Conservation (phyloP, 37 sponge, comb jelly and placozoan species). For the Dysidea cf. avara region DNA sequence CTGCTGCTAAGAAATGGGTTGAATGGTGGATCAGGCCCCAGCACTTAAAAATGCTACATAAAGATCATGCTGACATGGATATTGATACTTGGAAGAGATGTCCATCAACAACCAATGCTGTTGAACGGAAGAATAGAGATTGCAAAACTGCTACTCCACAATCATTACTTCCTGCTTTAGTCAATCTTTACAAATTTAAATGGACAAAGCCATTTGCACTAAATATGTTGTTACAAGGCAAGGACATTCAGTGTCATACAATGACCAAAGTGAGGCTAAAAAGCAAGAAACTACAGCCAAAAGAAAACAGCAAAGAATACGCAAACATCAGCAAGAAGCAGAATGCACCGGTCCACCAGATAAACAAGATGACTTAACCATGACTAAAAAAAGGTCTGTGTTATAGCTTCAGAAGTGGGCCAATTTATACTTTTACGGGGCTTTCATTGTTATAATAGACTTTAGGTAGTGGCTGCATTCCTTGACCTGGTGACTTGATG, state of each 20-base stretch:
- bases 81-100: slow-evolving; percentile 9
- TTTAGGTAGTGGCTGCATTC: too few relatives aligned
- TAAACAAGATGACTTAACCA: too few relatives aligned
- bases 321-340: background rate
- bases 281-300: background rate
- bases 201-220: slow-evolving; percentile 17
- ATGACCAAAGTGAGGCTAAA: background rate
- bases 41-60: slow-evolving; percentile 17
- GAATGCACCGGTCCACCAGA: slow-evolving; percentile 7
- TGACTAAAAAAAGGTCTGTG: too few relatives aligned
- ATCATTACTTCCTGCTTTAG: background rate
- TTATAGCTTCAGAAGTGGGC: too few relatives aligned
- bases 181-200: background rate
- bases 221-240: background rate
- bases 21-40: slow-evolving; percentile 21
- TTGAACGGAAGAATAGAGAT: slow-evolving; percentile 19
- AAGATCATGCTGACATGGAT: slow-evolving; percentile 14
- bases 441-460: too few relatives aligned
- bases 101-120: slow-evolving; percentile 28
- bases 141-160: slow-evolving; percentile 7
- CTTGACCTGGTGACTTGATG: too few relatives aligned
- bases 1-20: slow-evolving; percentile 7
- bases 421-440: too few relatives aligned
- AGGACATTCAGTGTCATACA: slow-evolving; percentile 10
- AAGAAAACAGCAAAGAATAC: background rate